Base-by-base conservation (phyloP, 2,888 invertebrate genomes). In the Scrobipalpa atriplicella region DNA sequence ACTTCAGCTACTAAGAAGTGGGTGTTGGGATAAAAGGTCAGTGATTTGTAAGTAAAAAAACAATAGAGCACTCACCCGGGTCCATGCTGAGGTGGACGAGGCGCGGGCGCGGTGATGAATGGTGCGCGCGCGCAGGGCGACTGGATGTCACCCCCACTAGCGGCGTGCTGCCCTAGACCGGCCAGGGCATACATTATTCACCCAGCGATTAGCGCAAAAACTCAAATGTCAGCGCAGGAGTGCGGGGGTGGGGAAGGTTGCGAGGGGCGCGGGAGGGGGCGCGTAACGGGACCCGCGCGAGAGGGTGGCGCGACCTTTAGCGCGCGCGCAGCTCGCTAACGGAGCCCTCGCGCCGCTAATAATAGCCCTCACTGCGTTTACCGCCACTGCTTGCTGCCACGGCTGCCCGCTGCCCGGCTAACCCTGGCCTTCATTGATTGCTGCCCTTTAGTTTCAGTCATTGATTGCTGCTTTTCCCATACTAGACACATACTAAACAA, bases 151-250 rank as follows among this genome's bases (percentile, higher is more conserved):
- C 63, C 67, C 62, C 68, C 66, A 61, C 65, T 36, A 66, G 19
- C 66, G 71, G 71, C 68, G 69, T 68, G 29, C 66, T 66, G 69
- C 68, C 47, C 67, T 64, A 66, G 64, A 67, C 68, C 52, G 29
- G 61, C 65, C 62, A 60, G 67, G 62, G 39, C 69, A 60, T 47
- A 56, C 68, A 68, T 69, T 74, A 73, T 72, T 73, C 62, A 82
- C 81, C 80, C 78, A 71, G 68, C 71, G 67, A 68, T 61, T 64
- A 77, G 71, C 64, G 75, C 80, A 84, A 87, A 84, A 85, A 86
- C 76, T 75, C 71, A 86, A 89, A 89, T 85, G 89, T 88, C 89
- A 89, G 77, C 77, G 69, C 71, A 13, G 36, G 38, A 64, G 69
- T 16, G 47, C 47, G 47, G 47, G 66, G 66, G 68, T 64, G 65